Conservation (phyloP, 2,888 invertebrate genomes). For the Vannuccia rotundouncinata region DNA sequence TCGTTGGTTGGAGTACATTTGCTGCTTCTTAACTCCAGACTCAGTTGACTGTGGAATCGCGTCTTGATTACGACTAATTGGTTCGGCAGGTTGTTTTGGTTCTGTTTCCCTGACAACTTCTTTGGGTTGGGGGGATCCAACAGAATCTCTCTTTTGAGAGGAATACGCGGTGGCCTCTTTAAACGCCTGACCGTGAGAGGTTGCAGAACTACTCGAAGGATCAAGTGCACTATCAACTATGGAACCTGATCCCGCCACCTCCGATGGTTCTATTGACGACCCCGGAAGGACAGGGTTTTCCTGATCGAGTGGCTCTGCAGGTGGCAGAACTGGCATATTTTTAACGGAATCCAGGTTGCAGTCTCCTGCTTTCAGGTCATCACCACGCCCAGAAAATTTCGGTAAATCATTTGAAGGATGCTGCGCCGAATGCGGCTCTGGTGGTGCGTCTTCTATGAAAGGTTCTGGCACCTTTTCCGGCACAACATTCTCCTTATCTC, state of each 20-base stretch:
- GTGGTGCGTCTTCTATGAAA: no score
- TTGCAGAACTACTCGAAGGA: background rate
- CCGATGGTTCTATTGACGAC: no score
- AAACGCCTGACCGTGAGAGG: background rate
- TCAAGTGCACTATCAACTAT: background rate
- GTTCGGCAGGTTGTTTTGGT: background rate
- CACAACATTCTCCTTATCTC: no score
- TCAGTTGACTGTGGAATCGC: background rate
- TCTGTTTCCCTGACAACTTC: background rate
- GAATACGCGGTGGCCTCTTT: background rate
- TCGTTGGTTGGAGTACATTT: background rate
- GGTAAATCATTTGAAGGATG: no score
- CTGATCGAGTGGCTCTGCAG: no score
- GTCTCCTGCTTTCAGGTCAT: no score
- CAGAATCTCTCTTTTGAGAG: background rate
- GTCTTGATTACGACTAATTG: background rate
- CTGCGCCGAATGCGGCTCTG: no score
- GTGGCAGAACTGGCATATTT: no score
- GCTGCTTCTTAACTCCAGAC: background rate
- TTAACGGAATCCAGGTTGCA: no score
- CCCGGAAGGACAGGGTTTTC: no score
- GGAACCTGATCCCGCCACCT: background rate
- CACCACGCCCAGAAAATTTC: no score
- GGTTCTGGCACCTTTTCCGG: no score
- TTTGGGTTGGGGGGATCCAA: background rate